phyloP scores from a whole-genome alignment of 2,888 invertebrate genomes.

The Steinernema hermaphroditum region DNA sequence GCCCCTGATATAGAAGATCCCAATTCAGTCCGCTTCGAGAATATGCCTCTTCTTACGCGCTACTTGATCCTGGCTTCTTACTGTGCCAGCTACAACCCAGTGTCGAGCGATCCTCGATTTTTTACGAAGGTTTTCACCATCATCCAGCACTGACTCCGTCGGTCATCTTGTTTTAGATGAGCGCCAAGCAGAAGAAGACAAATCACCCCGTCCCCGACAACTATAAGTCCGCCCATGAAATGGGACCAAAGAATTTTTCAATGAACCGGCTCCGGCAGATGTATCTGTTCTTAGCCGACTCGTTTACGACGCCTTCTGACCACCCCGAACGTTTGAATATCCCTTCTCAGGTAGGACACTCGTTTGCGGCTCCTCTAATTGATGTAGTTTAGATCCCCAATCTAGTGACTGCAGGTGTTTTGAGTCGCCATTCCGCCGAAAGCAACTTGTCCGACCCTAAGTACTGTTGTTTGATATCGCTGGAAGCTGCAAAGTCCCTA shows the following conservation, averaged over 20 bases:
- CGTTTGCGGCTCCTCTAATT: background rate
- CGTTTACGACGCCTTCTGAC: background rate
- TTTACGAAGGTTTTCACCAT: background rate
- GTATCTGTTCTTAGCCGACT: background rate
- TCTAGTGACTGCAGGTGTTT: background rate
- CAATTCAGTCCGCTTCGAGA: background rate
- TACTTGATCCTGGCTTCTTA: conserved; percentile 6
- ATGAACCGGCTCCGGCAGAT: background rate
- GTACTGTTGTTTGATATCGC: background rate
- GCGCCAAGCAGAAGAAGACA: background rate
- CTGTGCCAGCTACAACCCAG: conserved; percentile 1
- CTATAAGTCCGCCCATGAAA: conserved; percentile 3
- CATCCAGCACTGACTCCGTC: background rate
- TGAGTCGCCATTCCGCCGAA: background rate
- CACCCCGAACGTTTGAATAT: background rate
- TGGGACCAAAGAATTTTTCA: background rate
- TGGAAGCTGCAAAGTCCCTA: background rate
- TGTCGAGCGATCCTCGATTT: background rate
- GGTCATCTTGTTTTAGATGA: background rate
- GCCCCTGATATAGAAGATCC: background rate
- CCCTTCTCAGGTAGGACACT: background rate
- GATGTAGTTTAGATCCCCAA: background rate
- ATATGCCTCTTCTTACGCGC: conserved; percentile 1
- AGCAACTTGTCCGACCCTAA: background rate
- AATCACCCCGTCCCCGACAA: background rate